Evolutionary conservation across 2,888 invertebrate species (phyloP).

Genomic region (Perdita meconis): DNA sequence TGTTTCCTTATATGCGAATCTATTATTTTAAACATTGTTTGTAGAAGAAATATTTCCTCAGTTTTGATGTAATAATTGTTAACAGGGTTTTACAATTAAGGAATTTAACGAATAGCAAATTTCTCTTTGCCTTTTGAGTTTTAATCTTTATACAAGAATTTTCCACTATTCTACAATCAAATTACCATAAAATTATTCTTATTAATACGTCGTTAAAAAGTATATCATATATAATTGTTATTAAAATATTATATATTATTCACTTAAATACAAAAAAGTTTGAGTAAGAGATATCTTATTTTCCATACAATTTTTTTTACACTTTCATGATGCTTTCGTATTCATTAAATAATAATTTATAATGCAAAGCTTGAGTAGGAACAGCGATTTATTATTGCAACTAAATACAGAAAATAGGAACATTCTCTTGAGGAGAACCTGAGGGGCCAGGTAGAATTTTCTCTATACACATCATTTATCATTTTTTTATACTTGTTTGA

Average conservation of each 20-base stretch:
- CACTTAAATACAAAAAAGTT: conserved; percentile 4
- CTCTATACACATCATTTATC: neutral
- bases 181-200: conserved; percentile 5
- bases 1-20: no score
- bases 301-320: neutral
- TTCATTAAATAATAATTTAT: neutral
- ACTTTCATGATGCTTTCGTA: neutral
- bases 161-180: neutral
- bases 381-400: conserved; percentile 60
- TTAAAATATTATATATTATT: conserved; percentile 22
- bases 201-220: conserved; percentile 25
- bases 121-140: neutral
- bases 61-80: no score
- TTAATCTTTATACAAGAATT: conserved; percentile 10
- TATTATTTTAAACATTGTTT: no score
- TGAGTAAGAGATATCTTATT: no score
- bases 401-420: conserved; percentile 61
- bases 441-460: conserved; percentile 16
- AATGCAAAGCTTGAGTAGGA: conserved; percentile 52
- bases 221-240: neutral
- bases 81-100: neutral
- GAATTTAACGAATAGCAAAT: neutral
- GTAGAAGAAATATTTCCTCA: no score
- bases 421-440: conserved; percentile 38
- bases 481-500: no score